Evolutionary conservation across 1,140 invertebrate genomes (phyloP).

Genomic region (Lucilia cuprina): DNA sequence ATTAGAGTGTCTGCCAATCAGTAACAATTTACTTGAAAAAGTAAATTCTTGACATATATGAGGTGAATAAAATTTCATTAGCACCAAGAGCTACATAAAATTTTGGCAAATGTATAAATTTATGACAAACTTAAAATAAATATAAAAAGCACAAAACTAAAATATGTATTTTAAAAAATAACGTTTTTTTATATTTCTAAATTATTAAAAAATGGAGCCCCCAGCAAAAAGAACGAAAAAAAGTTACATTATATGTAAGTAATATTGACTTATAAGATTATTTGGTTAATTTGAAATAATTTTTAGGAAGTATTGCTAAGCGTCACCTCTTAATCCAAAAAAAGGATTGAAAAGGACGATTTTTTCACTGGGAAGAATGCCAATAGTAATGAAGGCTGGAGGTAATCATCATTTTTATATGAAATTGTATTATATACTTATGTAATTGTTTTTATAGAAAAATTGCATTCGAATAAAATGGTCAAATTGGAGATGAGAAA

Average conservation of each 20-base stretch:
- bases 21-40: too few relatives aligned
- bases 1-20: too few relatives aligned
- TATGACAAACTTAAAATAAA: too few relatives aligned
- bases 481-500: neutral
- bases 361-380: neutral
- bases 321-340: neutral
- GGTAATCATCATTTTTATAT: neutral
- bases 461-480: neutral
- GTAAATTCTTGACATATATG: too few relatives aligned
- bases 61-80: too few relatives aligned
- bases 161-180: too few relatives aligned
- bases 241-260: neutral
- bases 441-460: neutral
- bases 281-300: neutral
- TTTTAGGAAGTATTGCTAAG: neutral
- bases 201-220: neutral
- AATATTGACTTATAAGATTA: neutral
- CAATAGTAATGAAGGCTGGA: neutral
- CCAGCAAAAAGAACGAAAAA: neutral
- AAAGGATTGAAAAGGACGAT: neutral
- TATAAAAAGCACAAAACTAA: too few relatives aligned
- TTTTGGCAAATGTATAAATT: too few relatives aligned
- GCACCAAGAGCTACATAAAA: too few relatives aligned
- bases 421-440: neutral
- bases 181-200: too few relatives aligned